Evolutionary conservation across 2,797 vertebrate genomes (phyloP).

Genomic region (Limosa lapponica): DNA sequence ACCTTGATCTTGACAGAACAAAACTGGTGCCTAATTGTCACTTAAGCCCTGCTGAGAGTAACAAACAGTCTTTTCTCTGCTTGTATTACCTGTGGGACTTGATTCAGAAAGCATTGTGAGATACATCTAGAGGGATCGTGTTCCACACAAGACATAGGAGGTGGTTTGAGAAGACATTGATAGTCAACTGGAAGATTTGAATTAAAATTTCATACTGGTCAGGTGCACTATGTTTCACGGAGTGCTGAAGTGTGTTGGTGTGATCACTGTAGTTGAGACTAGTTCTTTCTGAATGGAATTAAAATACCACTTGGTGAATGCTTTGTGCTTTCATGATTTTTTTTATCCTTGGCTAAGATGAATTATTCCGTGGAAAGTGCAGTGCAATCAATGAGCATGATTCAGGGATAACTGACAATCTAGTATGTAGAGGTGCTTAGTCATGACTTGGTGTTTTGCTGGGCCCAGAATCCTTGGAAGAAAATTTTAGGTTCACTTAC

Average conservation of each 20-base stretch:
- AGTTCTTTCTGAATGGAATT: not conserved
- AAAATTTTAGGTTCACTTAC: not conserved
- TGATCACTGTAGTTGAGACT: not conserved
- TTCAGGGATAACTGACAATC: conserved; percentile 22
- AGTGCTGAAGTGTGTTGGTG: not conserved
- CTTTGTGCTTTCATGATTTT: not conserved
- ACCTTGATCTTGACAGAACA: not conserved
- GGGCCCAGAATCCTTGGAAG: not conserved
- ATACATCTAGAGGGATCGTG: not conserved
- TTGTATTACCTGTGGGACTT: not conserved
- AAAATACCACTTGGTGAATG: not conserved
- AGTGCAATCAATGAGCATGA: not conserved
- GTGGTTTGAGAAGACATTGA: not conserved
- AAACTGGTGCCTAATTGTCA: not conserved
- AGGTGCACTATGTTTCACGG: not conserved
- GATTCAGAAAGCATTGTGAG: not conserved
- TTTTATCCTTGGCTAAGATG: not conserved
- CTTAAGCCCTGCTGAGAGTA: not conserved
- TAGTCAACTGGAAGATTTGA: not conserved
- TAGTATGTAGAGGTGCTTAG: conserved; percentile 48
- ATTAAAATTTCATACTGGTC: not conserved
- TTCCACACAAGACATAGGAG: not conserved
- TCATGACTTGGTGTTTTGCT: conserved; percentile 26
- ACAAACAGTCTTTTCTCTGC: not conserved
- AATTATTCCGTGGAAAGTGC: not conserved